Percentiles rank a stretch among this genome's conserved stretches.
These are phyloP conservation scores for Drosophila nr. fundita DNA, from an alignment of 2,888 invertebrate genomes.

Conservation along the genomic window DNA sequence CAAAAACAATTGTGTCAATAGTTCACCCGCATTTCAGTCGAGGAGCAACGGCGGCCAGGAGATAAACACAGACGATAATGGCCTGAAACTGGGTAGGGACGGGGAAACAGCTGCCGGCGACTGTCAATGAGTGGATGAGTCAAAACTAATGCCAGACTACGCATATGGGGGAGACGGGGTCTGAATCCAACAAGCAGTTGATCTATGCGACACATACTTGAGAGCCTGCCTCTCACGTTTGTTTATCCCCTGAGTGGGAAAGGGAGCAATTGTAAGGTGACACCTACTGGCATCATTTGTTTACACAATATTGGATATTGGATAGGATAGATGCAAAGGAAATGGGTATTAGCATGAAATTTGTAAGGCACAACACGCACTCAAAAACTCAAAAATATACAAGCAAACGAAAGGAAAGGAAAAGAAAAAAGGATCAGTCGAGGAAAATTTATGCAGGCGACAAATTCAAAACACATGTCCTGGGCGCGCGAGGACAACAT, in stretches of 20 bases:
- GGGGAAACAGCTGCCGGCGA: slow-evolving; percentile 65
- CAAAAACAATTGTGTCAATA: slow-evolving; percentile 79
- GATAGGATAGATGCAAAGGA: slow-evolving; percentile 63
- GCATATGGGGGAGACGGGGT: background rate
- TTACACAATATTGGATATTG: slow-evolving; percentile 79
- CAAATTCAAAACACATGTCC: slow-evolving; percentile 79
- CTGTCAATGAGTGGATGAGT: slow-evolving; percentile 67
- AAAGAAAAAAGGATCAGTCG: slow-evolving; percentile 51
- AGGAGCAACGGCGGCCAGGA: slow-evolving; percentile 37
- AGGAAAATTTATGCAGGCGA: slow-evolving; percentile 75
- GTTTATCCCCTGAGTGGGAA: slow-evolving; percentile 15
- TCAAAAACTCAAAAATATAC: slow-evolving; percentile 35
- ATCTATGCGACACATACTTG: slow-evolving; percentile 66
- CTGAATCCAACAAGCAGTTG: slow-evolving; percentile 69
- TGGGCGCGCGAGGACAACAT: slow-evolving; percentile 25
- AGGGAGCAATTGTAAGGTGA: slow-evolving; percentile 62
- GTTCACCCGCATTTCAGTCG: slow-evolving; percentile 71
- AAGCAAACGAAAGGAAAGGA: slow-evolving; percentile 21
- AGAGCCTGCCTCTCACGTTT: slow-evolving; percentile 14
- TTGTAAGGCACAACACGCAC: slow-evolving; percentile 79
- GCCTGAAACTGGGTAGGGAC: slow-evolving; percentile 7
- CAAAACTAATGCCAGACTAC: slow-evolving; percentile 53
- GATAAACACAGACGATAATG: slow-evolving; percentile 74
- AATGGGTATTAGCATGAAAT: slow-evolving; percentile 75
- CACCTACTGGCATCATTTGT: slow-evolving; percentile 77